phyloP scores from a whole-genome alignment of 2,113 vertebrate genomes.

The Capreolus pygargus region DNA sequence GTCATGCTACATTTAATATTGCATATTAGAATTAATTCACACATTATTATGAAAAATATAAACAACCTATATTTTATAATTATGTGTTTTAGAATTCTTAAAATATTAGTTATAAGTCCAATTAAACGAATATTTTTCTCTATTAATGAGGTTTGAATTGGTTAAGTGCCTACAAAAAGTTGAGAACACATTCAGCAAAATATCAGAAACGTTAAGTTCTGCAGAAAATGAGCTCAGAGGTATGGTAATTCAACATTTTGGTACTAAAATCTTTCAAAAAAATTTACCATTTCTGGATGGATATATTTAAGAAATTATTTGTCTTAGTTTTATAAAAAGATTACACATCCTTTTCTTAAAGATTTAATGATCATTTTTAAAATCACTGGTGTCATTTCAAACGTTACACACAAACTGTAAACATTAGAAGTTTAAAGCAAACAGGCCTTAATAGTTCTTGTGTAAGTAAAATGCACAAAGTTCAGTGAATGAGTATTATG shows the following conservation, averaged over 20 bases:
- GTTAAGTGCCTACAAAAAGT: not conserved
- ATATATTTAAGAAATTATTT: not conserved
- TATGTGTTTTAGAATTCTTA: not conserved
- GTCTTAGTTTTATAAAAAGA: not conserved
- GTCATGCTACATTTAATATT: not conserved
- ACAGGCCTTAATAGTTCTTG: not conserved
- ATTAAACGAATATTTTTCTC: not conserved
- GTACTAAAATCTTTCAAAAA: not conserved
- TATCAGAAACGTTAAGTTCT: not conserved
- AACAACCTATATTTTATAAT: not conserved
- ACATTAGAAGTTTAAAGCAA: not conserved
- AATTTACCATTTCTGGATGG: not conserved
- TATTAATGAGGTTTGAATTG: not conserved
- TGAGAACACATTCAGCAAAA: not conserved
- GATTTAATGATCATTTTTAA: not conserved
- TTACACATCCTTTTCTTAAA: not conserved
- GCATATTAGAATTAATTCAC: not conserved
- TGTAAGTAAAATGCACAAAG: not conserved
- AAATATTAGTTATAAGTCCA: slow-evolving; percentile 1
- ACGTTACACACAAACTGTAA: not conserved
- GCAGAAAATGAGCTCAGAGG: not conserved
- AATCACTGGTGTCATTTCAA: not conserved
- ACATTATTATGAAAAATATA: slow-evolving; percentile 8
- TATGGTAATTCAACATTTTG: not conserved
- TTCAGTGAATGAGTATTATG: not conserved